Evolutionary conservation across 2,888 invertebrate genomes (phyloP).

Genomic region (Neoascia interrupta): DNA sequence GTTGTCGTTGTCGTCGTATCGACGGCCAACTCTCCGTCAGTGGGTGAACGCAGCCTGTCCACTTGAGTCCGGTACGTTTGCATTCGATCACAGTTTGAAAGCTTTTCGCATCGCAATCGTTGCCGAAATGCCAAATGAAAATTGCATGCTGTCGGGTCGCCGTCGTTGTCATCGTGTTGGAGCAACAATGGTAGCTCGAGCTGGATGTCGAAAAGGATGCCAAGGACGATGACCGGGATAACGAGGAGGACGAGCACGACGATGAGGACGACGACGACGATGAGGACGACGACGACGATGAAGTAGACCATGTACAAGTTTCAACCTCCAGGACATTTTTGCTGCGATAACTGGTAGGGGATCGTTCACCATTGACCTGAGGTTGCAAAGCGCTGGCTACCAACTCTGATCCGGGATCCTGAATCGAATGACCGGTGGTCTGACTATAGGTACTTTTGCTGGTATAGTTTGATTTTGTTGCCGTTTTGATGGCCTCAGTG

Average conservation of each 20-base stretch:
- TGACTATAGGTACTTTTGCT: slow-evolving; percentile 36
- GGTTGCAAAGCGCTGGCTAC: slow-evolving; percentile 22
- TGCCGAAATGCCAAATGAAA: slow-evolving; percentile 76
- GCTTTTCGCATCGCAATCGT: slow-evolving; percentile 70
- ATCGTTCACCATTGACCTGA: slow-evolving; percentile 43
- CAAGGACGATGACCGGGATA: slow-evolving; percentile 44
- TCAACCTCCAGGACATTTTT: slow-evolving; percentile 26
- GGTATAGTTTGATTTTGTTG: slow-evolving; percentile 54
- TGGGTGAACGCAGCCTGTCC: slow-evolving; percentile 76
- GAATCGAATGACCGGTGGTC: slow-evolving; percentile 50
- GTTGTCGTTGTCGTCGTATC: slow-evolving; percentile 64
- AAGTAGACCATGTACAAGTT: slow-evolving; percentile 46
- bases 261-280: slow-evolving; percentile 30
- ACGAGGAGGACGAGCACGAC: slow-evolving; percentile 14
- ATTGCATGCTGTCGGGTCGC: slow-evolving; percentile 72
- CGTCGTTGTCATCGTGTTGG: slow-evolving; percentile 31
- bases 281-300: slow-evolving; percentile 18
- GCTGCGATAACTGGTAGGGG: slow-evolving; percentile 21
- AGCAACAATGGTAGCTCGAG: slow-evolving; percentile 51
- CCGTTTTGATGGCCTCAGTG: slow-evolving; percentile 41
- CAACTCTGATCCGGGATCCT: slow-evolving; percentile 28
- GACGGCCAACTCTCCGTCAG: slow-evolving; percentile 74
- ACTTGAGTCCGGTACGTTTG: slow-evolving; percentile 74
- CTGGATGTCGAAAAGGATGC: slow-evolving; percentile 61
- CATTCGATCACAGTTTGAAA: slow-evolving; percentile 77